Base-by-base conservation (phyloP, 2,888 invertebrate genomes). In the Sarcophaga caerulescens region DNA sequence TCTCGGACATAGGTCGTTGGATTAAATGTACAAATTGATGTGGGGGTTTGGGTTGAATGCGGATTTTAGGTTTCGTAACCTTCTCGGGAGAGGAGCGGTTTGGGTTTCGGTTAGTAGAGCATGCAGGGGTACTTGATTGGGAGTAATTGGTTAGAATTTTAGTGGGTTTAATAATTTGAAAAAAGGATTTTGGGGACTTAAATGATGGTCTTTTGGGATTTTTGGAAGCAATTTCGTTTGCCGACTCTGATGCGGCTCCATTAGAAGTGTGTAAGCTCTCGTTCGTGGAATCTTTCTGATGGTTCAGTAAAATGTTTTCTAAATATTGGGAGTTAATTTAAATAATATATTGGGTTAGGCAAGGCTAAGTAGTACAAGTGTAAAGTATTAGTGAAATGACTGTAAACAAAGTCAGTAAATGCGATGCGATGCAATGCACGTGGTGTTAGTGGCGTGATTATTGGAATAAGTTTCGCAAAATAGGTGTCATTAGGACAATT, bases 211-310 rank as follows among this genome's bases (percentile, higher is more conserved):
- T 74, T 59, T 86, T 85, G 47, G 81, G 45, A 66, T 19, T 77
- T 78, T 84, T 86, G 4, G 45, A 59, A 70, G 70, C 57, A 44
- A 59, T 66, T 70, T 86, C 70, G 65, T 81, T 73, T 52, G 63
- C 69, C 68, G 71, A 73, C 59, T 80, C 80, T 77, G 78, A 70
- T 82, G 81, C 77, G n/a, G 74, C 74, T 80, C 77, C 86, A 92
- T 94, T 94, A 94, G 93, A 94, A 94, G 93, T 94, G 94, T 92
- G 94, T 94, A 93, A 94, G 93, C 92, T 94, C 93, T 94, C 94
- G 92, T 93, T 94, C 93, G 93, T 93, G 92, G 93, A 93, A 93
- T 93, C 93, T 93, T 93, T 94, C 93, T 93, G 93, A 92, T 93
- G 94, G 84, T 83, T 89, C 89, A 89, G 88, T 89, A 89, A 88